Evolutionary conservation across 2,113 vertebrate genomes (phyloP), one percentile per base, ranked within the genome.

Genomic region (Cricetomys ansorgei): DNA sequence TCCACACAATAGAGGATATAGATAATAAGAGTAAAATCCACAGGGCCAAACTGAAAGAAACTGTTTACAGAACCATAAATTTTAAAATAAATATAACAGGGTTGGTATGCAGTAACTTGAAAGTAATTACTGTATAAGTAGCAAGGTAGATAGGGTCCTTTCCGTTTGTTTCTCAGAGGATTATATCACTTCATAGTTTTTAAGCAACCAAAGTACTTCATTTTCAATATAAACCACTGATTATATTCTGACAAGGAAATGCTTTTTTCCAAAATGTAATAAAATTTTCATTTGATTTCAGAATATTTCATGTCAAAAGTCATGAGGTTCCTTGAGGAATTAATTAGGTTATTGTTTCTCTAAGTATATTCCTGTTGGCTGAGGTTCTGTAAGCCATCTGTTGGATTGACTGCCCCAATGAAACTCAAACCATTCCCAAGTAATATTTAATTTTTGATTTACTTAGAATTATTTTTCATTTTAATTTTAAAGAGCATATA

Each of bases 341-440:
- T 96, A 98, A 98, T 96, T 96, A 95, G 92, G 97, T 98, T 98
- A 97, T 55, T 94, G n/a, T 91, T 97, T 97, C 94, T 97, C 95
- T 96, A 98, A 98, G 97, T 97, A 94, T 0, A 53, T 95, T 96
- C 50, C 89, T 98, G 95, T 59, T 97, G 92, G 55, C 91, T 97
- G 87, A 80, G 97, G 81, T 97, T 97, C 94, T 96, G 16, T 75
- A 72, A 98, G 57, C 92, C 89, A 77, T 97, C 96, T 96, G 88
- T 87, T 95, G 97, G 97, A 37, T 96, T 91, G 95, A 62, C 97
- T 77, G 16, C 93, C 62, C 62, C 88, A 98, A 93, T 79, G 89
- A 88, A 97, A 97, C 88, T 98, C 85, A n/a, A 95, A 97, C 67
- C 70, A 0, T 37, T 9, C 9, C 15, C 37, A 57, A 73, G 9